Conservation (phyloP, 1,140 invertebrate genomes). For the Calliopsis andreniformis region DNA sequence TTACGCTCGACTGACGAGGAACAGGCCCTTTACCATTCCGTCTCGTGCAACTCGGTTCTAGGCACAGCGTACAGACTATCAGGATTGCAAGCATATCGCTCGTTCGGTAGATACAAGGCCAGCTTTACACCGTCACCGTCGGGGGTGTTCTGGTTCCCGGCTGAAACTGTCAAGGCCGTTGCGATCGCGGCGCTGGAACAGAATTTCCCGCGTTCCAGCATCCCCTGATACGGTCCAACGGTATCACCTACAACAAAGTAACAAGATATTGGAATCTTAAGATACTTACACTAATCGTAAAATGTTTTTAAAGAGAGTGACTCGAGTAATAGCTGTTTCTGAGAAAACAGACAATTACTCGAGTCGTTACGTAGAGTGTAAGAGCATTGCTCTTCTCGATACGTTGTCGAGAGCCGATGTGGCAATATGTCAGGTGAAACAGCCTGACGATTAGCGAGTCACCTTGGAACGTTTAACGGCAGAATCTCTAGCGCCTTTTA, state of each 20-base stretch:
- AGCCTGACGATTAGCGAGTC: not conserved
- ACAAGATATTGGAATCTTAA: too few species aligned
- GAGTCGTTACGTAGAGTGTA: not conserved
- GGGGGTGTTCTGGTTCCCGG: constrained; percentile 52
- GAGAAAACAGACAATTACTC: not conserved
- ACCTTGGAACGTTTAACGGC: constrained; percentile 8
- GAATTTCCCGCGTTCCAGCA: constrained; percentile 67
- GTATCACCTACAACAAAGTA: constrained; percentile 36
- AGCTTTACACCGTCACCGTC: constrained; percentile 35
- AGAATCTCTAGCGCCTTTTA: constrained; percentile 12
- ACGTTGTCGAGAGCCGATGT: not conserved
- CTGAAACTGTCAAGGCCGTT: constrained; percentile 55
- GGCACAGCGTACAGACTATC: constrained; percentile 49
- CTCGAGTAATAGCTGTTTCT: too few species aligned
- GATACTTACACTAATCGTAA: too few species aligned
- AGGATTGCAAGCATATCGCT: constrained; percentile 39
- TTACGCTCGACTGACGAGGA: not conserved
- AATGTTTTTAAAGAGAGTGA: too few species aligned
- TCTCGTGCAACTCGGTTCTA: constrained; percentile 48
- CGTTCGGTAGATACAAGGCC: constrained; percentile 39
- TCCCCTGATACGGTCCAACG: constrained; percentile 60
- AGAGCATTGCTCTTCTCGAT: constrained; percentile 4
- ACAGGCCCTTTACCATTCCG: constrained; percentile 55
- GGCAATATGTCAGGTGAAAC: constrained; percentile 1
- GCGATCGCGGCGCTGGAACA: constrained; percentile 52